Base-by-base conservation (phyloP, 2,888 invertebrate genomes). In the Ichneumoninae sp. region DNA sequence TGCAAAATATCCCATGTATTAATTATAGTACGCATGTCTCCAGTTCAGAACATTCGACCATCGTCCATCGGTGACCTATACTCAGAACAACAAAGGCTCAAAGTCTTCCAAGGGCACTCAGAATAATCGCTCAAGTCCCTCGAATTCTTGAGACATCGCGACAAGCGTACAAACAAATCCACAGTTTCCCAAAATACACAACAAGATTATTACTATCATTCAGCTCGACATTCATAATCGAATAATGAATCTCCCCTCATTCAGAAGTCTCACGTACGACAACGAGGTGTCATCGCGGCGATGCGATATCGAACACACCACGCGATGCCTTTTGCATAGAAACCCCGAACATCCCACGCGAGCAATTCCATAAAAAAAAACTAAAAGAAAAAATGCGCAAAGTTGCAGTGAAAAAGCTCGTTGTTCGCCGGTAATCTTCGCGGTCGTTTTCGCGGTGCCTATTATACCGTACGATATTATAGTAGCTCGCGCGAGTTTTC, bases 401-500 rank as follows among this genome's bases (percentile, higher is more conserved):
- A 52, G 8, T 69, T 5, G n/a, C 50, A 4, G 33, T 50, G 30
- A 8, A 54, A 36, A 73, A 60, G 36, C 33, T n/a, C 47, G 40
- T 60, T 60, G 73, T 60, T 26, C 44, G 44, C 26, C 22, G 44
- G 57, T 47, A 26, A 60, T 73, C n/a, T 16, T 73, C 13, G 33
- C 36, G 44, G 16, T 30, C 10, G 33, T 73, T 36, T 19, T 3
- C 22, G 36, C 36, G 40, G 26, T 60, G 16, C 19, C 36, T 57
- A 30, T 73, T 74, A 47, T 47, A 47, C 30, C 30, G 44, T 36
- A 60, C 33, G 52, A 76, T 76, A 52, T 76, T 66, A 66, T 76
- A 75, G 77, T 63, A 50, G 83, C 65, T 57, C 76, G 81, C 70
- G 68, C 50, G 57, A 50, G 73, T 63, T 44, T 44, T 16, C 66